Evolutionary conservation across 2,113 vertebrate species (phyloP), one percentile per base, ranked within the genome.

Genomic region (Struthio camelus): DNA sequence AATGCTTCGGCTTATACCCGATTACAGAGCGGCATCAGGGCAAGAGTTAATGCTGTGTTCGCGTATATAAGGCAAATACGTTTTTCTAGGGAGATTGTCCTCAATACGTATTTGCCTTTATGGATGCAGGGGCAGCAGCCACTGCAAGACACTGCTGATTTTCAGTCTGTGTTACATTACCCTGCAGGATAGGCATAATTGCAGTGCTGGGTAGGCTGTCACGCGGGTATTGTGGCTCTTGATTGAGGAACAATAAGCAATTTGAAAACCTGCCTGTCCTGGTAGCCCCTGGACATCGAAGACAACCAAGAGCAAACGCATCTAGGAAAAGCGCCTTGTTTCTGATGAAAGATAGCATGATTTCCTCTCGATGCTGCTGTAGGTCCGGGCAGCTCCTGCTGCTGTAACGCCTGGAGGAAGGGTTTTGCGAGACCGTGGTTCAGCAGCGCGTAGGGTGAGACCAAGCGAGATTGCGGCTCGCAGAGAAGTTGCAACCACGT

Each of bases 151-250:
- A 46, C 28, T 36, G 67, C 11, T 22, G 61, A 11, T 19, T 38
- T 44, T 61, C 25, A 3, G 6, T 23, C 58, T 2, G 0, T 34
- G 71, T 36, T 14, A 18, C 0, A 1, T n/a, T 25, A 8, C 12
- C 2, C 34, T 4, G 1, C 30, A 27, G 38, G 51, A 44, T 2
- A 3, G 46, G 22, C 1, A 5, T 6, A 19, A 27, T 6, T 16
- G 56, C 8, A 5, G 53, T 6, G 17, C 53, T 51, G 65, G 53
- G 32, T 40, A 0, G 0, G 40, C 66, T n/a, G 30, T 64, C 17
- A 44, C 38, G 28, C 58, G 38, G 38, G 38, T 12, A 4, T 46
- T 7, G 34, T 0, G 1, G 24, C 25, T 69, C 27, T 65, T 65
- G 13, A 34, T 1, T 36, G 50, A 83, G 78, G 34, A 79, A 13